These are phyloP conservation scores for Centruroides vittatus DNA, from an alignment of 1,140 invertebrate genomes.

Conservation along the genomic window DNA sequence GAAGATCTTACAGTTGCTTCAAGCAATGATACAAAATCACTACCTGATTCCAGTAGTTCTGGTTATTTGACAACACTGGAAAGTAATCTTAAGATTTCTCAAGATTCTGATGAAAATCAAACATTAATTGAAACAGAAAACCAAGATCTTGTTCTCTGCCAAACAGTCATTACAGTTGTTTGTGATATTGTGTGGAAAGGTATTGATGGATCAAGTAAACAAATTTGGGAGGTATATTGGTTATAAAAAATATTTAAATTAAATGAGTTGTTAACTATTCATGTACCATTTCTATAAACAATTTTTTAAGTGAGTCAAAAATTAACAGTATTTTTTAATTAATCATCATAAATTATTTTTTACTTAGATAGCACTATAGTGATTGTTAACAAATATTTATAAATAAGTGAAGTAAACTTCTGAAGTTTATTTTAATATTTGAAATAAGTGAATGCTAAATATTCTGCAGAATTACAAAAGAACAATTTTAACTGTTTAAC, in stretches of 20 bases:
- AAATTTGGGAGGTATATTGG: conserved; percentile 39
- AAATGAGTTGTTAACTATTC: background rate
- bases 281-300: no score
- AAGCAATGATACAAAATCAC: conserved; percentile 1
- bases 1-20: conserved; percentile 22
- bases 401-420: no score
- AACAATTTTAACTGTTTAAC: no score
- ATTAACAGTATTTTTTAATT: no score
- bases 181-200: conserved; percentile 47
- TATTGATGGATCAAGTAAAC: conserved; percentile 38
- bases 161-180: conserved; percentile 40
- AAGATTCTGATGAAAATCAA: no score
- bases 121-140: conserved; percentile 15
- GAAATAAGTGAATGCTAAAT: no score
- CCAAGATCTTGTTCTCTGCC: conserved; percentile 40
- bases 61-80: background rate
- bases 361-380: no score
- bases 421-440: no score
- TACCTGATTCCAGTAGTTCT: background rate
- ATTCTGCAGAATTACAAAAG: no score
- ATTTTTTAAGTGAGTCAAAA: no score
- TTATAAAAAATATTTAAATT: background rate
- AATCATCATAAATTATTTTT: no score
- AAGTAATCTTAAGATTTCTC: conserved; percentile 14
- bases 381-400: no score